Conservation (phyloP, 2,113 vertebrate species). For the Tonatia bakeri region DNA sequence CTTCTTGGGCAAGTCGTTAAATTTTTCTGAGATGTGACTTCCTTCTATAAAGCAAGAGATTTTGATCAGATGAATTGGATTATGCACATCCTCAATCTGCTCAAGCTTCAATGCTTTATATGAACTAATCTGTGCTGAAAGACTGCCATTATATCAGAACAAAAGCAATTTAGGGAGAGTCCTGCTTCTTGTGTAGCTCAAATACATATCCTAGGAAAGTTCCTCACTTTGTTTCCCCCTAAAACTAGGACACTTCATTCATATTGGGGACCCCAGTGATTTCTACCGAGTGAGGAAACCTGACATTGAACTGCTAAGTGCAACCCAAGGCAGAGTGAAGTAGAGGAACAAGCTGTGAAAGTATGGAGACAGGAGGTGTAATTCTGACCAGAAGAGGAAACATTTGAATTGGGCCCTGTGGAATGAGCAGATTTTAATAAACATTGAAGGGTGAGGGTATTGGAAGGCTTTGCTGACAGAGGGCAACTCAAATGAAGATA, state of each 20-base stretch:
- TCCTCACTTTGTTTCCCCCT: not conserved
- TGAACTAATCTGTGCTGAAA: not conserved
- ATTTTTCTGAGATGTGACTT: not conserved
- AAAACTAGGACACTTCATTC: not conserved
- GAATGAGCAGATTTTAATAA: not conserved
- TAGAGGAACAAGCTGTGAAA: not conserved
- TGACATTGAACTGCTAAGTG: not conserved
- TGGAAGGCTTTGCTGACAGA: not conserved
- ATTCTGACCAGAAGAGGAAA: not conserved
- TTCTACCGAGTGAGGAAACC: not conserved
- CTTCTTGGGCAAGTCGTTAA: not conserved
- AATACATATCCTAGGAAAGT: not conserved
- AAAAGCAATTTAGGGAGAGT: not conserved
- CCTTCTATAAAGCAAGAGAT: not conserved
- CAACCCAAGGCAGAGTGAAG: not conserved
- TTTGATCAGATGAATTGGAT: not conserved
- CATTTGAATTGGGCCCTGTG: not conserved
- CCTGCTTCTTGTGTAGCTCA: not conserved
- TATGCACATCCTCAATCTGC: not conserved
- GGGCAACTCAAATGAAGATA: not conserved
- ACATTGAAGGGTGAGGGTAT: not conserved
- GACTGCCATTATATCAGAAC: not conserved
- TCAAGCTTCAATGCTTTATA: not conserved
- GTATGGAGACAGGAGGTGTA: not conserved
- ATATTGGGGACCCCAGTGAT: not conserved